Evolutionary conservation across 1,140 invertebrate genomes (phyloP), one percentile per base, ranked within the genome.

Genomic region (Dryas iulia): DNA sequence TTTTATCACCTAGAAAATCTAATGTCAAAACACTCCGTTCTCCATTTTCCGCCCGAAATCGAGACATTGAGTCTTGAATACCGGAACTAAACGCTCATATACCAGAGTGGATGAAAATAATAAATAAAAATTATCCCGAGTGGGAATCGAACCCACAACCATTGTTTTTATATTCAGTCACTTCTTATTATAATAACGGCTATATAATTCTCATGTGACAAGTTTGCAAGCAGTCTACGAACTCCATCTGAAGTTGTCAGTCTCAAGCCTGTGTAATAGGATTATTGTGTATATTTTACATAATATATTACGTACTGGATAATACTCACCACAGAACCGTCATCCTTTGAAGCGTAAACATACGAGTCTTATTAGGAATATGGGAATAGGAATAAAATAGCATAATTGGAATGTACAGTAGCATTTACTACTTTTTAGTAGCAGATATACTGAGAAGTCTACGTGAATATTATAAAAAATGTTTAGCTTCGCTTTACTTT

Each of bases 301-400:
- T 47, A 10, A 47, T 47, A 21, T 47, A 47, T 47, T 21, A 47
- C 18, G 56, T 59, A 66, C 65, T 60, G 61, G 59, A 77, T 73
- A 72, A 74, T 75, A 90, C 87, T 89, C 78, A 92, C 91, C 89
- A 92, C 84, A 66, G 87, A 92, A 87, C 91, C 91, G 73, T 92
- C 91, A 80, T 92, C 89, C 91, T 92, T 76, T 58, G 63, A 66
- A 71, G 85, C 87, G 78, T 87, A 74, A 85, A 87, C 77, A 89
- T 77, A 87, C 7, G 76, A 86, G 62, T 33, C 78, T 83, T 83
- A 87, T 83, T 82, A 47, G 39, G 39, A 10, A 47, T 47, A 47
- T 21, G 18, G 39, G 14, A 47, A 10, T 21, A 47, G 18, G 39
- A 47, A 47, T 21, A 21, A 18, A 47, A 47, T 47, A 47, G 39